Percentiles rank a stretch among this genome's conserved stretches.
Conservation (phyloP, 2,888 invertebrate genomes). For the Desoria tigrina region DNA sequence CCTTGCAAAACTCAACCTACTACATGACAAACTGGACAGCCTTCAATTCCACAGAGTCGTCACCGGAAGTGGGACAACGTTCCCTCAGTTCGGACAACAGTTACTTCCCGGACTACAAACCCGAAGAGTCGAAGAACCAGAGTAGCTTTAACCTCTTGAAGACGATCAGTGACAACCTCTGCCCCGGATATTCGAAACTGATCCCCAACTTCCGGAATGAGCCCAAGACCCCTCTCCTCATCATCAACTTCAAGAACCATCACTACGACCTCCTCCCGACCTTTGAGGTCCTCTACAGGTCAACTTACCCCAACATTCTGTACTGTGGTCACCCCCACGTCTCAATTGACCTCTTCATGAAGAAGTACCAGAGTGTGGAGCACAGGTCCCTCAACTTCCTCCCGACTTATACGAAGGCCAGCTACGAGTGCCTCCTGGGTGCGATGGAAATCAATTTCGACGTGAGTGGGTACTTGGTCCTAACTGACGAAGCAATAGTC, state of each 20-base stretch:
- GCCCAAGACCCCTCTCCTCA: constrained; percentile 52
- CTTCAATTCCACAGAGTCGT: background rate
- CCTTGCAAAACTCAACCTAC: constrained; percentile 51
- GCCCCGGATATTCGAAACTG: constrained; percentile 54
- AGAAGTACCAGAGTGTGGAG: constrained; percentile 54
- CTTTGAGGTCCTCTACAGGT: constrained; percentile 54
- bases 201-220: constrained; percentile 47
- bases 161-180: constrained; percentile 54
- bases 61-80: too few relatives aligned
- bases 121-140: background rate
- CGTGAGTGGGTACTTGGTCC: constrained; percentile 54
- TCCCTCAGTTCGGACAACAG: too few relatives aligned
- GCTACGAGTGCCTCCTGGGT: constrained; percentile 54
- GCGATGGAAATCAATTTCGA: constrained; percentile 56
- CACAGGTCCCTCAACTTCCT: constrained; percentile 54
- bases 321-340: constrained; percentile 55
- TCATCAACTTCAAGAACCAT: constrained; percentile 54
- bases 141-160: constrained; percentile 36
- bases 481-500: constrained; percentile 54
- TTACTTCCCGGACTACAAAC: background rate
- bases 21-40: constrained; percentile 46
- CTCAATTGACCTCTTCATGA: constrained; percentile 52
- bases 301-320: constrained; percentile 54
- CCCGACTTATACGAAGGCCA: constrained; percentile 53
- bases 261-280: constrained; percentile 54